Conservation (phyloP, 2,797 vertebrate species). For the Apogon talboti region DNA sequence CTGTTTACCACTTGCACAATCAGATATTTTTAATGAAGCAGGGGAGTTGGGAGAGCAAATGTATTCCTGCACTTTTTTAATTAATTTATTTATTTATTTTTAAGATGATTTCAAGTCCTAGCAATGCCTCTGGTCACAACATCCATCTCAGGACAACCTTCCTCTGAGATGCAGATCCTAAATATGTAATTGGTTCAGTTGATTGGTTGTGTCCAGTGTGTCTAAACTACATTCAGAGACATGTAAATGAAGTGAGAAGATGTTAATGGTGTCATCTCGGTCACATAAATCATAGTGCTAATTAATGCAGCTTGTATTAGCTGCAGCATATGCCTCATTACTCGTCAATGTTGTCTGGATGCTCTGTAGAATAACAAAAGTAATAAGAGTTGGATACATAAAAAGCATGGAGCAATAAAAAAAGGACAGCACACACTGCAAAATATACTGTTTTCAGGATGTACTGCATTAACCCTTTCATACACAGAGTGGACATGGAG, state of each 20-base stretch:
- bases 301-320: slow-evolving; percentile 13
- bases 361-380: slow-evolving; percentile 1
- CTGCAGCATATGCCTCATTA: background rate
- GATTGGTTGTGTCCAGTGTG: background rate
- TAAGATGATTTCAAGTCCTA: too few relatives aligned
- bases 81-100: too few relatives aligned
- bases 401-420: background rate
- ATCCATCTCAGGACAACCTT: too few relatives aligned
- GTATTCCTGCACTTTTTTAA: too few relatives aligned
- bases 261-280: slow-evolving; percentile 10
- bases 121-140: too few relatives aligned
- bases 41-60: too few relatives aligned
- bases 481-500: too few relatives aligned
- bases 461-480: too few relatives aligned
- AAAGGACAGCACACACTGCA: background rate
- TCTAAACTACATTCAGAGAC: background rate
- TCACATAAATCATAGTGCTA: background rate
- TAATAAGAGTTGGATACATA: background rate
- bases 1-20: too few relatives aligned
- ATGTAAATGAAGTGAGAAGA: background rate
- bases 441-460: background rate
- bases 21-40: too few relatives aligned
- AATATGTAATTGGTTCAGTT: background rate
- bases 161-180: too few relatives aligned
- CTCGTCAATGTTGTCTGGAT: background rate